A percentile compares a stretch with the other conserved stretches of the same genome.
phyloP scores from a whole-genome alignment of 35 echinoderm and acorn worm species.

The Chiridota heheva region DNA sequence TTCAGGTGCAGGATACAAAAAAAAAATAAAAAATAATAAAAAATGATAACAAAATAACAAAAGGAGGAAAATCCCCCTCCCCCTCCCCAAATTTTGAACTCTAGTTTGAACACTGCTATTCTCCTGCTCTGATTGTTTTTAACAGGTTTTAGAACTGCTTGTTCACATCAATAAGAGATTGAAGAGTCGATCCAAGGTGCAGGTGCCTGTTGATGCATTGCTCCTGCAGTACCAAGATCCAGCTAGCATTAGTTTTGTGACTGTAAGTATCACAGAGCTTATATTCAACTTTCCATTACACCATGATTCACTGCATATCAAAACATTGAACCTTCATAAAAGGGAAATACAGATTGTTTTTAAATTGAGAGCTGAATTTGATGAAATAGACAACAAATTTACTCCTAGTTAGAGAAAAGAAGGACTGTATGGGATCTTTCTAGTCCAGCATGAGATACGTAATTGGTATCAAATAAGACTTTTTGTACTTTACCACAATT shows the following conservation, averaged over 20 bases:
- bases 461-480: no score
- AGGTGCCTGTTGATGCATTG: slow-evolving; percentile 85
- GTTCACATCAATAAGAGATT: slow-evolving; percentile 93
- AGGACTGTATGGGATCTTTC: no score
- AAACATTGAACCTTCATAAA: not conserved
- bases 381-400: not conserved
- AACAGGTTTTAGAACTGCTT: slow-evolving; percentile 85
- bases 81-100: no score
- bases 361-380: not conserved
- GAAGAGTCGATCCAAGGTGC: slow-evolving; percentile 87
- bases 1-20: not conserved
- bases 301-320: not conserved
- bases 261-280: slow-evolving; percentile 58
- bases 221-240: slow-evolving; percentile 97
- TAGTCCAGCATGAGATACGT: no score
- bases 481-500: no score
- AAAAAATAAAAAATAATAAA: not conserved
- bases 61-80: no score
- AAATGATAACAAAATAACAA: not conserved
- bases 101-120: no score
- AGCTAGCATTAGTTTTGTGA: slow-evolving; percentile 87
- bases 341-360: not conserved
- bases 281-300: not conserved
- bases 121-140: slow-evolving; percentile 12
- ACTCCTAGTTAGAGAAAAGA: no score